phyloP scores from a whole-genome alignment of 2,797 vertebrate species.

The Myotis pilosus region DNA sequence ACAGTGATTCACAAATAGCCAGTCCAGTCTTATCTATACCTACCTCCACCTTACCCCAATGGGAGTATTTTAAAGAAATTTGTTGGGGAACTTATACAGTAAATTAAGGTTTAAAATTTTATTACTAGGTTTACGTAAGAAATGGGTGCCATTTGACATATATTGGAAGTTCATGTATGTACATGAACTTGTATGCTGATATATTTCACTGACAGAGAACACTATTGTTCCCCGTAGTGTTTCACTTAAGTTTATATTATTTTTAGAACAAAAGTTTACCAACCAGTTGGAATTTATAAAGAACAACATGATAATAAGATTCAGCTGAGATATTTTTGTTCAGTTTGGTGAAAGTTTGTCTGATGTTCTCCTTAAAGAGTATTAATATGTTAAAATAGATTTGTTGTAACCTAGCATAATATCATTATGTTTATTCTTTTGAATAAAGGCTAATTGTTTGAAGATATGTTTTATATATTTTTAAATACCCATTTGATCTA shows the following conservation, averaged over 20 bases:
- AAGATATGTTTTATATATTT: constrained; percentile 3
- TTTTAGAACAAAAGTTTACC: not conserved
- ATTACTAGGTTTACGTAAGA: not conserved
- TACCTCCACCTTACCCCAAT: not conserved
- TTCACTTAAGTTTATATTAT: constrained; percentile 11
- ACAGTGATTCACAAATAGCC: not conserved
- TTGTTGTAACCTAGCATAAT: not conserved
- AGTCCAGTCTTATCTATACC: not conserved
- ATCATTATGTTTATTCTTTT: constrained; percentile 31
- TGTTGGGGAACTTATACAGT: not conserved
- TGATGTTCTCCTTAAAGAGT: not conserved
- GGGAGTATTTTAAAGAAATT: constrained; percentile 7
- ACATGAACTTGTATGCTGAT: not conserved
- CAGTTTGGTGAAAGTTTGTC: not conserved
- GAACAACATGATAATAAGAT: not conserved
- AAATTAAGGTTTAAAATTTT: not conserved
- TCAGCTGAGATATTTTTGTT: not conserved
- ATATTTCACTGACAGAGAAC: not conserved
- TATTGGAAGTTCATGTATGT: not conserved
- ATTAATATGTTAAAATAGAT: not conserved
- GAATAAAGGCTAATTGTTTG: not conserved
- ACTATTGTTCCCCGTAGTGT: not conserved
- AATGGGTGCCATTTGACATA: not conserved
- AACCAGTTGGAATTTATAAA: not conserved
- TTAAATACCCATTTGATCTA: constrained; percentile 4